A percentile compares a stretch with the other conserved stretches of the same genome.
Evolutionary conservation across 2,888 invertebrate genomes (phyloP).

Genomic region (Drosophila tanythrix): DNA sequence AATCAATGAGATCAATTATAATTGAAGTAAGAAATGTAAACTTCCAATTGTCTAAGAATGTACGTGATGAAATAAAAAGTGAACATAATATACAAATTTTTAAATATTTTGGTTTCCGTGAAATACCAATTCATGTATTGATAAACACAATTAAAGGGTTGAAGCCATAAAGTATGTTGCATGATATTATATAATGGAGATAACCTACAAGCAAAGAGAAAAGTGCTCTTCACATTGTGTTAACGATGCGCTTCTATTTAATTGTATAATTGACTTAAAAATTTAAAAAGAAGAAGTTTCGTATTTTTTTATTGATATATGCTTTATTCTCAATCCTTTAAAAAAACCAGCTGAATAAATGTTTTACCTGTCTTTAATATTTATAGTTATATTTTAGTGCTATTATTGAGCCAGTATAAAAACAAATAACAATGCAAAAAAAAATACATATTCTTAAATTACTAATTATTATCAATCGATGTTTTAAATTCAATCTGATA

Average conservation of each 20-base stretch:
- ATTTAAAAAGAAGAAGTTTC: neutral
- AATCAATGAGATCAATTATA: neutral
- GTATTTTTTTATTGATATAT: neutral
- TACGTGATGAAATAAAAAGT: neutral
- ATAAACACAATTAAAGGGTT: neutral
- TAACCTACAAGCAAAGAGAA: neutral
- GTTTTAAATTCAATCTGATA: constrained; percentile 37
- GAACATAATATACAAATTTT: neutral
- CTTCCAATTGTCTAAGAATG: neutral
- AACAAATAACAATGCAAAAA: constrained; percentile 76
- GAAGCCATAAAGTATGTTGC: neutral
- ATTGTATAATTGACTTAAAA: neutral
- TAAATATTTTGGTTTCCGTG: neutral
- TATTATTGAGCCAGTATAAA: constrained; percentile 73
- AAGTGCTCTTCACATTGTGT: neutral
- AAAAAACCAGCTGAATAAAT: constrained; percentile 1
- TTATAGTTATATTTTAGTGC: constrained; percentile 54
- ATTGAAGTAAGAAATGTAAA: neutral
- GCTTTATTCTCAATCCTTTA: neutral
- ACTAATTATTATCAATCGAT: constrained; percentile 39
- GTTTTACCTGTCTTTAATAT: constrained; percentile 13
- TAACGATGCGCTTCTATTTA: neutral
- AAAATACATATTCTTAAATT: constrained; percentile 57
- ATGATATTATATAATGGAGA: neutral
- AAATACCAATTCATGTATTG: neutral